Evolutionary conservation across 2,888 invertebrate genomes (phyloP).

Genomic region (Hesperia comma): DNA sequence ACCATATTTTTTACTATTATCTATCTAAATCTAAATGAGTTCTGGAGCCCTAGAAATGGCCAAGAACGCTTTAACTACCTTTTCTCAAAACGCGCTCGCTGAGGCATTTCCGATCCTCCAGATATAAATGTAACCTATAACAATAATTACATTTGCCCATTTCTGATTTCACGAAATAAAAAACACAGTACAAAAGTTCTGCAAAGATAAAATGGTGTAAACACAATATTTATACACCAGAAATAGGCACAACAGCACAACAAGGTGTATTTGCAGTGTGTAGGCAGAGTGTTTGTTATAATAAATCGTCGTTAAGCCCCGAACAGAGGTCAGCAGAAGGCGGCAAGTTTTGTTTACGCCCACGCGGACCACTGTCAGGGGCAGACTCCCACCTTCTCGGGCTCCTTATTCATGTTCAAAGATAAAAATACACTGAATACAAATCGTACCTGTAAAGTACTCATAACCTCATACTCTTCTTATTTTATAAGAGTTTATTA

Average conservation of each 20-base stretch:
- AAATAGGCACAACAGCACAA: constrained; percentile 2
- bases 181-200: too few species aligned
- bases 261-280: constrained; percentile 24
- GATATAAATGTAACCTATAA: too few species aligned
- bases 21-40: too few species aligned
- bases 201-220: too few species aligned
- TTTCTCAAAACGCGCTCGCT: too few species aligned
- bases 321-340: constrained; percentile 17
- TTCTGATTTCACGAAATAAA: too few species aligned
- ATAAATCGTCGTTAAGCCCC: constrained; percentile 20
- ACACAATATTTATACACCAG: too few species aligned
- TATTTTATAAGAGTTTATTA: neutral
- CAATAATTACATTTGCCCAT: too few species aligned
- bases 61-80: too few species aligned
- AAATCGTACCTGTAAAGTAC: constrained; percentile 18
- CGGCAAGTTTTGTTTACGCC: constrained; percentile 41
- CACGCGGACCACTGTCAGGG: constrained; percentile 41
- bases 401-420: constrained; percentile 32
- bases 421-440: constrained; percentile 29
- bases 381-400: constrained; percentile 39
- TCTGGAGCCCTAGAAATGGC: too few species aligned
- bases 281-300: constrained; percentile 20
- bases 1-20: too few species aligned
- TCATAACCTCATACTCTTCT: neutral
- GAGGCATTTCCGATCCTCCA: too few species aligned